Evolutionary conservation across 2,113 vertebrate species (phyloP), one percentile per base, ranked within the genome.

Genomic region (Ptychochromis oligacanthus): DNA sequence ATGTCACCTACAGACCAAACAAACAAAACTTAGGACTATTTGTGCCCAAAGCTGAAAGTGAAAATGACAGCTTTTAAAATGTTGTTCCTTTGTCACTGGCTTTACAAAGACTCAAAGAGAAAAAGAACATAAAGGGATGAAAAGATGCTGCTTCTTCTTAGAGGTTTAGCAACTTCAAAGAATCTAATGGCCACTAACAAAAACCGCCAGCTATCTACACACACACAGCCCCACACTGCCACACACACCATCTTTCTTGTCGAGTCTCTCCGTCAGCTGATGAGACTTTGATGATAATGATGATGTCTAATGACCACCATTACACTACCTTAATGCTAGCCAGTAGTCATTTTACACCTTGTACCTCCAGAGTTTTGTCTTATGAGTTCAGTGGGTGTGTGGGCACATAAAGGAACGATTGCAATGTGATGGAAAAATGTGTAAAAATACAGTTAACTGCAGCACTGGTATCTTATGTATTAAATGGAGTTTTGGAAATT

Each of bases 241-340:
- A 81, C 65, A 54, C 60, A 36, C 34, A 4, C 2, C 18, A 64
- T 20, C 15, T 31, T 24, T 70, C 65, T 76, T 79, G 72, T 80
- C 4, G 1, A 70, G 81, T 34, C 77, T 62, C 85, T 58, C 61
- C 9, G 12, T 81, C 57, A 43, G 15, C 61, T 86, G 80, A 88
- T 85, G 84, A 78, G 83, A 80, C 82, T 85, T 87, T 91, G 85
- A 93, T 87, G 89, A 79, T 90, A 87, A 87, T 86, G 77, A 61
- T 55, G 2, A 61, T 36, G 62, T 89, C 80, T 90, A 91, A 91
- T 77, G 87, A 80, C 76, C 26, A 67, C 79, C 87, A 80, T 88
- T 83, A 85, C 61, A 17, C 81, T 70, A 43, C 77, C 80, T 81
- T 43, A 79, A 77, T 83, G 58, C 65, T 52, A 28, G 81, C 82